Base-by-base conservation (phyloP, 2,888 invertebrate genomes). In the Phania funesta region DNA sequence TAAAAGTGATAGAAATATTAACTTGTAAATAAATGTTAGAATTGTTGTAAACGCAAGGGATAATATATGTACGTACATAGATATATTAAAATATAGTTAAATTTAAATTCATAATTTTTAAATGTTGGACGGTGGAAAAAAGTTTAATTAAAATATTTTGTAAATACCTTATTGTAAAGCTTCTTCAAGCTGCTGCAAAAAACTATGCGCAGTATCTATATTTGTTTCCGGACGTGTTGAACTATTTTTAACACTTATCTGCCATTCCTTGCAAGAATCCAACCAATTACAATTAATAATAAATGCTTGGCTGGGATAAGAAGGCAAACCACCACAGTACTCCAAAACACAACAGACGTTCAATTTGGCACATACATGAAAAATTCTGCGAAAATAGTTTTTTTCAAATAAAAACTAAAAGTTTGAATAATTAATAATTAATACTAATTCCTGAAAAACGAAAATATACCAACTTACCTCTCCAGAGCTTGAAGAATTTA, bases 311-410 rank as follows among this genome's bases (percentile, higher is more conserved):
- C 3, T 29, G n/a, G 70, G 58, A 50, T 75, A 46, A 46, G 65
- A 48, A 32, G 26, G 52, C n/a, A 74, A 29, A 20, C 70, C 58
- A 2, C 82, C 74, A 11, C 41, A 46, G 54, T 78, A 82, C 18
- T 82, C 78, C 18, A 82, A 56, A 20, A 82, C 54, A 24, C 78
- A 78, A n/a, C 74, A 64, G 7, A 82, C 44, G n/a, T 70, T 70
- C 13, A 64, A 44, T 46, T 60, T 70, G n/a, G 9, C 6, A 9
- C 82, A 82, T 9, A 74, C 24, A 60, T 78, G 38, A n/a, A 70
- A 38, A 41, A 82, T 82, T 16, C 65, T 70, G 8, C 65, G 52
- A 8, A 82, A 65, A 65, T 78, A 82, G 50, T 82, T 75, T 38
- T 82, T 82, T n/a, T 50, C 44, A 52, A 52, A 64, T 9, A 52